Base-by-base conservation (phyloP, 1,140 invertebrate species). In the Halictus rubicundus region DNA sequence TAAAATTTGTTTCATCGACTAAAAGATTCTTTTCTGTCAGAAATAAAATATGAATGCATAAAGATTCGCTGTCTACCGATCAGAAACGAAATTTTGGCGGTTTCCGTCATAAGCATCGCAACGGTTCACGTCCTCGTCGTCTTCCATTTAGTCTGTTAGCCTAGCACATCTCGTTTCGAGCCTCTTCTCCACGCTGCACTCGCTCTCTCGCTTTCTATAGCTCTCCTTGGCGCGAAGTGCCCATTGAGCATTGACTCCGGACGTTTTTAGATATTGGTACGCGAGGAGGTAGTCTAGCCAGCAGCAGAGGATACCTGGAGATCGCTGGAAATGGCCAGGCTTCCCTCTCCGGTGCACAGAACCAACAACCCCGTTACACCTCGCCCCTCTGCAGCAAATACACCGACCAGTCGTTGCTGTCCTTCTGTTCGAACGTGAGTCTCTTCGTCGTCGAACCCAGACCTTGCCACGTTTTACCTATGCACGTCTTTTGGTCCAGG, bases 361-460 rank as follows among this genome's bases (percentile, higher is more conserved):
- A 72, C 78, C 84, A 86, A 68, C 78, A 80, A 19, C 19, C 64
- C 52, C 84, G 80, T 69, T 81, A 89, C 37, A 68, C 73, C 6
- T 89, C 89, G 23, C 83, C 88, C 1, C 37, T 90, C 2, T 89
- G 88, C 65, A 90, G 82, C 76, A 92, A 91, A 72, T 91, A 89
- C 61, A 91, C 89, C 52, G 89, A 89, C 78, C 91, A 92, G 57
- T 90, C 89, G n/a, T 81, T 91, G 60, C 81, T 92, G 6, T 91
- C 92, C 0, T 92, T 91, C 69, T 92, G 89, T 71, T 92, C 91
- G 12, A 90, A 92, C 68, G 91, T 93, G 72, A 88, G 90, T 89
- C 12, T 8, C 54, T 57, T n/a, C 8, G 16, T 32, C 32, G 19
- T 21, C 42, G 0, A 46, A 32, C 32, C 27, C 32, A 32, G 42